Evolutionary conservation across 2,113 vertebrate species (phyloP), one percentile per base, ranked within the genome.

Genomic region (Dicentrarchus labrax): DNA sequence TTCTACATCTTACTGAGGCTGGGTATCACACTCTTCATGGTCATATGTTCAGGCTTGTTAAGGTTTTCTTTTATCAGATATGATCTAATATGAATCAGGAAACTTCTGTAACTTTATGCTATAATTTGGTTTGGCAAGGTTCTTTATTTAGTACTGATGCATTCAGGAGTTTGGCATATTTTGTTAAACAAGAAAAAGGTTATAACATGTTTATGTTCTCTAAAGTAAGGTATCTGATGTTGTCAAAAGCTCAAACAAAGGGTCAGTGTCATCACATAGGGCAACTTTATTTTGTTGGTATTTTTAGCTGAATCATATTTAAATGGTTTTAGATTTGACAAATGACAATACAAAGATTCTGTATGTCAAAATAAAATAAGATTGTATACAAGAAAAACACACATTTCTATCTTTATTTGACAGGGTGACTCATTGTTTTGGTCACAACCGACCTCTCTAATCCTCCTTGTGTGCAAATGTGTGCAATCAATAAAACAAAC

Each of bases 61-160:
- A 39, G 43, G 53, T 41, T 61, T 51, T 53, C 43, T 61, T 70
- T 79, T 3, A 61, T 70, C 53, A 75, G 17, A 51, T 21, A 39
- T 60, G 5, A 56, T 8, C 21, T 22, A 5, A 67, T 30, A 1
- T 2, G 13, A 68, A 17, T 59, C 54, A 36, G 5, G 11, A 21
- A 36, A 19, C 4, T 3, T 30, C 19, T 48, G 12, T 30, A 48
- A 30, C 65, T 19, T 43, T 8, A n/a, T 2, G 7, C n/a, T 19
- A 30, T 24, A 19, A 4, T 24, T 17, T 8, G 2, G 30, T 24
- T 48, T 8, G 12, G 57, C 24, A 60, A 36, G 36, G 13, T 19
- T 61, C 15, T 59, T 59, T 16, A 36, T 59, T 36, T 36, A 16
- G 16, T 13, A 24, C 56, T 59, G 24, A 9, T 7, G 24, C 12